A percentile compares a stretch with the other conserved stretches of the same genome.
Evolutionary conservation across 2,113 vertebrate genomes (phyloP).

Genomic region (Phoenicopterus ruber): DNA sequence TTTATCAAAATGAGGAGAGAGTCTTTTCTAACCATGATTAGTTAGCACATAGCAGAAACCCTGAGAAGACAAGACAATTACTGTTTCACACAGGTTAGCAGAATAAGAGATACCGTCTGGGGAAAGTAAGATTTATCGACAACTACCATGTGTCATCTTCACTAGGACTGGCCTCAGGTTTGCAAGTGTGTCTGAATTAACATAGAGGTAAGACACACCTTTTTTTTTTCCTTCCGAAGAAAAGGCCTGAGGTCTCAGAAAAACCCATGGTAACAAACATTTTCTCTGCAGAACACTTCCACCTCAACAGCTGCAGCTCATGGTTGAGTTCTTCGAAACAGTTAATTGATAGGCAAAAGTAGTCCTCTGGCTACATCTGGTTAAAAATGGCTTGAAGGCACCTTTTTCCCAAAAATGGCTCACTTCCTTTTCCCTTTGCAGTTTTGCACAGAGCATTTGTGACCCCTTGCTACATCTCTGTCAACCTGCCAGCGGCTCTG

Average conservation of each 20-base stretch:
- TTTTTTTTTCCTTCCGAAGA: background rate
- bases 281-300: background rate
- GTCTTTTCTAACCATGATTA: slow-evolving; percentile 2
- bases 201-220: background rate
- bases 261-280: background rate
- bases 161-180: background rate
- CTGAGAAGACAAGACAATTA: slow-evolving; percentile 4
- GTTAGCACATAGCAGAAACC: background rate
- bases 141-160: background rate
- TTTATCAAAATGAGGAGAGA: slow-evolving; percentile 1
- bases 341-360: background rate
- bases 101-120: background rate
- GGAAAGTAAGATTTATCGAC: slow-evolving; percentile 17
- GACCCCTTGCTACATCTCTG: background rate
- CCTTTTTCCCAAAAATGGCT: background rate
- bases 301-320: background rate
- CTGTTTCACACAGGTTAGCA: background rate
- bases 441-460: background rate
- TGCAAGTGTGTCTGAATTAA: background rate
- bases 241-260: background rate
- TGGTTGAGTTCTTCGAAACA: background rate
- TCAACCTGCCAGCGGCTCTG: background rate
- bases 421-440: background rate
- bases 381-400: background rate
- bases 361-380: background rate